Evolutionary conservation across 2,888 invertebrate species (phyloP).

Genomic region (Mesoligia furuncula): DNA sequence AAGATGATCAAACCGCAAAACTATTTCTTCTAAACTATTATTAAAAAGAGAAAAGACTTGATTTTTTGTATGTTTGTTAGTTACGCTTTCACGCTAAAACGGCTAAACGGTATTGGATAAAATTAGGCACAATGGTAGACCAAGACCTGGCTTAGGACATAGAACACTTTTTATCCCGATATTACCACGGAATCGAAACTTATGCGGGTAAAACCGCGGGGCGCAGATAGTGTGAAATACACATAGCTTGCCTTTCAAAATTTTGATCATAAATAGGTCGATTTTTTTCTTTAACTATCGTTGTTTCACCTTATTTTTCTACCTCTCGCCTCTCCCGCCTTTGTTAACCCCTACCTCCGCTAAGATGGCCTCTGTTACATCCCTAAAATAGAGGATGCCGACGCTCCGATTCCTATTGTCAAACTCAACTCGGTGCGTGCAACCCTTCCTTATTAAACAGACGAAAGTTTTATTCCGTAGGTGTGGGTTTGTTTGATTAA

Average conservation of each 20-base stretch:
- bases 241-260: background rate
- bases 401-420: constrained; percentile 85
- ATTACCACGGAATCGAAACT: too few relatives aligned
- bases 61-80: too few relatives aligned
- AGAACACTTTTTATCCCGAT: too few relatives aligned
- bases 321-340: background rate
- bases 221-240: background rate
- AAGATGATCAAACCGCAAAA: too few relatives aligned
- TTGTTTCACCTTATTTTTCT: too few relatives aligned
- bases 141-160: too few relatives aligned
- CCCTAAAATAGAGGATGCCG: constrained; percentile 84
- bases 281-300: background rate
- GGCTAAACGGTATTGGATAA: too few relatives aligned
- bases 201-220: too few relatives aligned
- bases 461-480: constrained; percentile 80
- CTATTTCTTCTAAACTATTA: too few relatives aligned
- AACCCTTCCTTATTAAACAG: constrained; percentile 82
- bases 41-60: too few relatives aligned
- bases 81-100: too few relatives aligned
- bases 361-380: background rate
- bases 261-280: background rate
- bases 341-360: background rate
- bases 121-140: too few relatives aligned
- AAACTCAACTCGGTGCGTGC: constrained; percentile 83
- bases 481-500: constrained; percentile 76